Evolutionary conservation across 23 tunicate species (phyloP).

Genomic region (Phallusia fumigata): DNA sequence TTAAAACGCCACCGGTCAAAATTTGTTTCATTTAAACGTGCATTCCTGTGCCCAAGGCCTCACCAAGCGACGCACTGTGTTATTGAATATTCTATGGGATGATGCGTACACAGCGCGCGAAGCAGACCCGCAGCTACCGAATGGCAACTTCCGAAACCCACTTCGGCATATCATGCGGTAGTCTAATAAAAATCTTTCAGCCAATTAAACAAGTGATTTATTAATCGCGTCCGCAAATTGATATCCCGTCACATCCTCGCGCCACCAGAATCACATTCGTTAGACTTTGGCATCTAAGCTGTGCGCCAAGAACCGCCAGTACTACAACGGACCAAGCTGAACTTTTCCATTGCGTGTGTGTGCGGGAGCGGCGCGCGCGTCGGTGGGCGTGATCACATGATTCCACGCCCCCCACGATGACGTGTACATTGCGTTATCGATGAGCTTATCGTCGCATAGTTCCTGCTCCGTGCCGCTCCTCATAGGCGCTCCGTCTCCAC

Average conservation of each 20-base stretch:
- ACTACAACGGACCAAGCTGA: background rate
- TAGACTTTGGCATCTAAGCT: background rate
- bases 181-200: too few relatives aligned
- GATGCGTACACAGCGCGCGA: too few relatives aligned
- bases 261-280: background rate
- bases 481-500: background rate
- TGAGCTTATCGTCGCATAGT: slow-evolving; percentile 13
- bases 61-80: too few relatives aligned
- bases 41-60: too few relatives aligned
- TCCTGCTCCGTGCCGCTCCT: slow-evolving; percentile 8
- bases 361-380: slow-evolving; percentile 1
- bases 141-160: too few relatives aligned
- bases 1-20: too few relatives aligned
- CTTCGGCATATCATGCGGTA: too few relatives aligned
- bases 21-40: too few relatives aligned
- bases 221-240: slow-evolving; percentile 11
- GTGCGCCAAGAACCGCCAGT: too few relatives aligned
- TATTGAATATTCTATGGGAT: too few relatives aligned
- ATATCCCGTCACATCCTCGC: background rate
- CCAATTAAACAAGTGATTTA: background rate
- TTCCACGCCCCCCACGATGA: slow-evolving; percentile 6
- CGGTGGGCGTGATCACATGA: slow-evolving; percentile 12
- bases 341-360: slow-evolving; percentile 19
- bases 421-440: slow-evolving; percentile 22
- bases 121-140: too few relatives aligned